Percentiles rank a stretch among this genome's conserved stretches.
phyloP scores from a whole-genome alignment of 2,888 invertebrate genomes.

The Cryptus viduatorius region DNA sequence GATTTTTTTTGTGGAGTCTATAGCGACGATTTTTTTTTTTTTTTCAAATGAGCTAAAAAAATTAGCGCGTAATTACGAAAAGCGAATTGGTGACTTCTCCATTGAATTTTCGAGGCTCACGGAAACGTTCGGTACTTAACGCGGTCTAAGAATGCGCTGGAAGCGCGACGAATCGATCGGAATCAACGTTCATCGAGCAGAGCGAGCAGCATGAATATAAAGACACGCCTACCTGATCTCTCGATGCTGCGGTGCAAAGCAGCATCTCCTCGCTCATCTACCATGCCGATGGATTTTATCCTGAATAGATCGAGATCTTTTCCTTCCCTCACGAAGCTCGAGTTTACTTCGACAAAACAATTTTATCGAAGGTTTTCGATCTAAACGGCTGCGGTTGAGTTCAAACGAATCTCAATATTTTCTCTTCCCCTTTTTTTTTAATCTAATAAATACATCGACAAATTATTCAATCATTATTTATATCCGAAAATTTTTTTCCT shows the following conservation, averaged over 20 bases:
- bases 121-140: background rate
- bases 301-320: slow-evolving; percentile 33
- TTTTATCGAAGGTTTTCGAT: slow-evolving; percentile 22
- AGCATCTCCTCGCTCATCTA: background rate
- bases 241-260: slow-evolving; percentile 4
- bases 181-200: slow-evolving; percentile 23
- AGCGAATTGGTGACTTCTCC: background rate
- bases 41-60: no score
- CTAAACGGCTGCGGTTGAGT: background rate
- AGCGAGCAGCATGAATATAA: slow-evolving; percentile 9
- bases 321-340: background rate
- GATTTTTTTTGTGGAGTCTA: no score
- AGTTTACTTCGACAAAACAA: slow-evolving; percentile 18
- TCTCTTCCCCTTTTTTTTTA: background rate
- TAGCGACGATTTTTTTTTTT: no score
- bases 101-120: background rate
- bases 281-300: slow-evolving; percentile 29
- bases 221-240: slow-evolving; percentile 40
- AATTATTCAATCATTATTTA: slow-evolving; percentile 35
- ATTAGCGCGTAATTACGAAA: background rate
- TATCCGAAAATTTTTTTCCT: slow-evolving; percentile 1
- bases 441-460: slow-evolving; percentile 37
- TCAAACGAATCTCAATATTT: slow-evolving; percentile 9
- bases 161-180: slow-evolving; percentile 19
- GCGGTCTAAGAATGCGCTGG: background rate